A percentile compares a stretch with the other conserved stretches of the same genome.
phyloP scores from a whole-genome alignment of 2,113 vertebrate species.

The Puffinus mauretanicus region DNA sequence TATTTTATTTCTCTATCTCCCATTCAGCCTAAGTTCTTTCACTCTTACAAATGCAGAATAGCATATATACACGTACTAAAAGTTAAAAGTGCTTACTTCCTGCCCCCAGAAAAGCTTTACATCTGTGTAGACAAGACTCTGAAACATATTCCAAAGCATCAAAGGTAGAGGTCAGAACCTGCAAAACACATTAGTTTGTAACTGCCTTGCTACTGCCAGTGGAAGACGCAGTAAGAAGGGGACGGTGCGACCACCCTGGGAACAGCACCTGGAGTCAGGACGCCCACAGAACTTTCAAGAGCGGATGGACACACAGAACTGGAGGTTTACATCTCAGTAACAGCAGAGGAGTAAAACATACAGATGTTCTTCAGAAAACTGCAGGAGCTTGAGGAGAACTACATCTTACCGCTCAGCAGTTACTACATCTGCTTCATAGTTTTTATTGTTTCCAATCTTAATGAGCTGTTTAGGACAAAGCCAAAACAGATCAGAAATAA shows the following conservation, averaged over 20 bases:
- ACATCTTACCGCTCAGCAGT: not conserved
- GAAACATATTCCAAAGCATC: not conserved
- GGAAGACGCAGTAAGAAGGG: not conserved
- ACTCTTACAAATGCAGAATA: not conserved
- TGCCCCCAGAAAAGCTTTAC: not conserved
- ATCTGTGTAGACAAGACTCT: not conserved
- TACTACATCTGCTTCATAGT: not conserved
- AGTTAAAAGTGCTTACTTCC: not conserved
- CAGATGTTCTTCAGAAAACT: not conserved
- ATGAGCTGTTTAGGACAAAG: slow-evolving; percentile 2
- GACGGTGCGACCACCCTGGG: not conserved
- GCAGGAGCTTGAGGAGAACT: not conserved
- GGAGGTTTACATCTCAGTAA: not conserved
- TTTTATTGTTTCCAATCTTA: not conserved
- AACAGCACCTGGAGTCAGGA: not conserved
- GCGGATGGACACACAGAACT: not conserved
- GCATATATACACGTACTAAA: not conserved
- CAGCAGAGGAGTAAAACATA: not conserved
- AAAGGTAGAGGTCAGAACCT: not conserved
- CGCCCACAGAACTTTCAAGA: not conserved
- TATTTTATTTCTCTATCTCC: not conserved
- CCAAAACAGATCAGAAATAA: slow-evolving; percentile 45
- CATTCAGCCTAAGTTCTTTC: not conserved
- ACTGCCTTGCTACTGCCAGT: not conserved
- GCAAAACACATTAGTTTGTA: not conserved